Percentiles rank a stretch among this genome's conserved stretches.
Evolutionary conservation across 2,888 invertebrate species (phyloP).

Genomic region (Rhimphoctona megacephalus): DNA sequence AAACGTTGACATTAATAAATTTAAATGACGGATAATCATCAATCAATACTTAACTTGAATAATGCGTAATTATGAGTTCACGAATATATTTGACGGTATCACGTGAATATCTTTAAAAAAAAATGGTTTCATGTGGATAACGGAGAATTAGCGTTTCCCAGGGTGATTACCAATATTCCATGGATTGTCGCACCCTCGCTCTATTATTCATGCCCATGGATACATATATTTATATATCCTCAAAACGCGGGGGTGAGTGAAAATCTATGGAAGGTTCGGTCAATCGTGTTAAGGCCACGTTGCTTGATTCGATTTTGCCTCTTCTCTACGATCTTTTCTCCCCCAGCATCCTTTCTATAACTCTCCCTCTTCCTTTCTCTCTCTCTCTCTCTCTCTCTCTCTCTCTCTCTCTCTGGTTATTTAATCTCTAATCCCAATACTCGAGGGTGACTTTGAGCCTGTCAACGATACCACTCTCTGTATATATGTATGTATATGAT

Average conservation of each 20-base stretch:
- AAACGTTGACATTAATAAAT: neutral
- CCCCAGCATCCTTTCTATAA: conserved; percentile 43
- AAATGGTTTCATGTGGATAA: conserved; percentile 9
- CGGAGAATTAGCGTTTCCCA: conserved; percentile 63
- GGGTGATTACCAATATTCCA: conserved; percentile 61
- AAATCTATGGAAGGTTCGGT: conserved; percentile 58
- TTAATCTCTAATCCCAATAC: conserved; percentile 84
- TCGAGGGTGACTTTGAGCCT: conserved; percentile 78
- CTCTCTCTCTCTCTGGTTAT: conserved; percentile 77
- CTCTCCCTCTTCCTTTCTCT: neutral
- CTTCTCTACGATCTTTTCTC: conserved; percentile 28
- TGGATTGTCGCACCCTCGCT: conserved; percentile 53
- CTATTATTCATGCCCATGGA: conserved; percentile 28
- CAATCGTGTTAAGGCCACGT: conserved; percentile 57
- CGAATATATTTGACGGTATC: neutral
- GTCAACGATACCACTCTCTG: conserved; percentile 77
- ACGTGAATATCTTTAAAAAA: conserved; percentile 2
- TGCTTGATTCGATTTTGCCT: conserved; percentile 50
- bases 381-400: neutral
- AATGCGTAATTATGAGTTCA: neutral
- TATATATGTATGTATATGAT: conserved; percentile 5
- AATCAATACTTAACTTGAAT: neutral
- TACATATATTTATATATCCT: neutral
- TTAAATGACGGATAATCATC: conserved; percentile 1
- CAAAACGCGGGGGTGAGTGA: conserved; percentile 19